phyloP scores from a whole-genome alignment of 2,797 vertebrate species.

The Choloepus didactylus region DNA sequence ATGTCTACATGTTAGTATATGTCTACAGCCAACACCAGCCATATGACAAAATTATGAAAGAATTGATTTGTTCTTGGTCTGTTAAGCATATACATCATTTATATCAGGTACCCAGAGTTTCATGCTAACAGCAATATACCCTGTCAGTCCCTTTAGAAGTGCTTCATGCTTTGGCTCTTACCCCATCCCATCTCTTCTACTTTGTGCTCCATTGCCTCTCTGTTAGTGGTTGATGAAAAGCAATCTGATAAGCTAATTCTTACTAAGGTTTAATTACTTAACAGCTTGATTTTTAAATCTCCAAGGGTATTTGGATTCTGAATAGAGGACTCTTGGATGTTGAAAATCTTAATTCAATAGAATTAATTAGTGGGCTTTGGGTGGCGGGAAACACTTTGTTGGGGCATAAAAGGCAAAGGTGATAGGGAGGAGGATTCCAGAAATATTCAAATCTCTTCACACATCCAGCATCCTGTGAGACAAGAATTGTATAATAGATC shows the following conservation, averaged over 20 bases:
- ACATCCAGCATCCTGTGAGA: background rate
- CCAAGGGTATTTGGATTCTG: constrained; percentile 81
- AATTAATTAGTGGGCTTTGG: constrained; percentile 70
- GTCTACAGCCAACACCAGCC: background rate
- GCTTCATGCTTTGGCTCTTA: background rate
- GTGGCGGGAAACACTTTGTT: constrained; percentile 47
- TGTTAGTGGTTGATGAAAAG: constrained; percentile 80
- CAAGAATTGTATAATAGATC: background rate
- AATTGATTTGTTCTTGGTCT: background rate
- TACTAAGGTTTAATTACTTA: constrained; percentile 83
- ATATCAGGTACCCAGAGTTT: background rate
- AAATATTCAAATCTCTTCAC: constrained; percentile 32
- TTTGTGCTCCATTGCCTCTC: constrained; percentile 77
- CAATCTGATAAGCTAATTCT: constrained; percentile 81
- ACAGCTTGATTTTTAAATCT: constrained; percentile 84
- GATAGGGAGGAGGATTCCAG: background rate
- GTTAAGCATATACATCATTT: background rate
- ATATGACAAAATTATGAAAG: background rate
- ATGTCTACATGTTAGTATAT: background rate
- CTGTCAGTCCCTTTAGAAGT: background rate
- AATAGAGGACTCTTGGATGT: constrained; percentile 75
- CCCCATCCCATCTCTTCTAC: constrained; percentile 35
- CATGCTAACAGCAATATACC: no score
- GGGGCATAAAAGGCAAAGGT: background rate
- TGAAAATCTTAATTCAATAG: constrained; percentile 74